Conservation (phyloP, 2,888 invertebrate genomes). For the Acanthosoma haemorrhoidale region DNA sequence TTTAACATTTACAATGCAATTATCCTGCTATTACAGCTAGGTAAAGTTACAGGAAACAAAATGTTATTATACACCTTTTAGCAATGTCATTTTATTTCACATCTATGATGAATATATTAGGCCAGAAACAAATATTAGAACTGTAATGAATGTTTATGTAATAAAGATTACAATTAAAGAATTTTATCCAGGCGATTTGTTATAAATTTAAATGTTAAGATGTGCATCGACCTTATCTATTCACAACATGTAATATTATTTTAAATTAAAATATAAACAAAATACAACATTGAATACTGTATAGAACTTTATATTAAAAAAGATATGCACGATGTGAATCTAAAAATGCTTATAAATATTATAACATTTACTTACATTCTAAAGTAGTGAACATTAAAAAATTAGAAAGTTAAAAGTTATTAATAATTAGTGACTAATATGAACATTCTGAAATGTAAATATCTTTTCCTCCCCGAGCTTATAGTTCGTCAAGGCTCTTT, state of each 20-base stretch:
- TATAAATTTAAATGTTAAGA: neutral
- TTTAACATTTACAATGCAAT: neutral
- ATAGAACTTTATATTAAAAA: neutral
- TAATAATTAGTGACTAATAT: slow-evolving; percentile 7
- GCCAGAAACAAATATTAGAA: slow-evolving; percentile 14
- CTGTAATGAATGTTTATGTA: no score
- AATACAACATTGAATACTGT: neutral
- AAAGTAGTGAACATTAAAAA: slow-evolving; percentile 10
- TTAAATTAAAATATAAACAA: neutral
- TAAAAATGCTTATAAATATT: slow-evolving; percentile 14
- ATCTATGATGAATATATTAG: neutral
- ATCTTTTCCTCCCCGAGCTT: neutral
- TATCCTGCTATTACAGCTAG: neutral
- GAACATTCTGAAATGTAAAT: slow-evolving; percentile 2
- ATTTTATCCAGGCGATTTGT: neutral
- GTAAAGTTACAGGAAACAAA: slow-evolving; percentile 13
- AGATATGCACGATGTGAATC: slow-evolving; percentile 19
- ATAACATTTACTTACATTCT: neutral
- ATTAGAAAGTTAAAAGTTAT: slow-evolving; percentile 10
- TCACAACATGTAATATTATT: neutral
- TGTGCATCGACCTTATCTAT: neutral
- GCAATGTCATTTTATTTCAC: neutral
- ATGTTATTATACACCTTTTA: neutral
- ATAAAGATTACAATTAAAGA: no score
- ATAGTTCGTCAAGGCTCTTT: neutral